Base-by-base conservation (phyloP, 2,797 vertebrate species). In the Aldrovandia affinis region DNA sequence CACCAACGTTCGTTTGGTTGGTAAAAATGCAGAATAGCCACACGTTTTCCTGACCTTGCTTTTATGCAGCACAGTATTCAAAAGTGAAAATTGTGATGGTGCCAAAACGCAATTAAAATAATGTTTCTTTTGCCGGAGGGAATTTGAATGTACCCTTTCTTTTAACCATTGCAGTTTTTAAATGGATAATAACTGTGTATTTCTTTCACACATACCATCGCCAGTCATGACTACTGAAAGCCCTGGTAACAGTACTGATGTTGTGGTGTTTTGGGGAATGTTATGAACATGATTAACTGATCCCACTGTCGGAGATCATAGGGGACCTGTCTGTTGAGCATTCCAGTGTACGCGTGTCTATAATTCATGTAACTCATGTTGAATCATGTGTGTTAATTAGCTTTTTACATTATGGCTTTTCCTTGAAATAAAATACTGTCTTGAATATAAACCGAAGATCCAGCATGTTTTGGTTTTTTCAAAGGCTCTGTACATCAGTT, bases 101-200 rank as follows among this genome's bases (percentile, higher is more conserved):
- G 86, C 86, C 86, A 87, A n/a, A 87, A 87, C 52, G 12, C 78
- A 44, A 44, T 78, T 10, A 81, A 55, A 18, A 61, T 52, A 44
- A 52, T 79, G 44, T 79, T 12, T 22, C 47, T 84, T 85, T 85
- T 81, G 44, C 59, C 79, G 18, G 57, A 54, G 81, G 22, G 25
- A 22, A 80, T 42, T 18, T 80, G 75, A 80, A 55, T 25, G 52
- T 42, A 70, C 22, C 57, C 47, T 47, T 80, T 73, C 15, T 81
- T 83, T 79, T 44, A 47, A 10, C 47, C 75, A 52, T 52, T 83
- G 28, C 44, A 47, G 14, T 82, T 84, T 81, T n/a, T 42, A 33
- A 86, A 52, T n/a, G 47, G 10, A 50, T 54, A 36, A 55, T 57
- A 78, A 50, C 57, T 59, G 44, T 50, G 28, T 39, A 52, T 68